These are phyloP conservation scores for Lordiphosa mommai DNA, from an alignment of 1,140 invertebrate genomes.

Conservation along the genomic window DNA sequence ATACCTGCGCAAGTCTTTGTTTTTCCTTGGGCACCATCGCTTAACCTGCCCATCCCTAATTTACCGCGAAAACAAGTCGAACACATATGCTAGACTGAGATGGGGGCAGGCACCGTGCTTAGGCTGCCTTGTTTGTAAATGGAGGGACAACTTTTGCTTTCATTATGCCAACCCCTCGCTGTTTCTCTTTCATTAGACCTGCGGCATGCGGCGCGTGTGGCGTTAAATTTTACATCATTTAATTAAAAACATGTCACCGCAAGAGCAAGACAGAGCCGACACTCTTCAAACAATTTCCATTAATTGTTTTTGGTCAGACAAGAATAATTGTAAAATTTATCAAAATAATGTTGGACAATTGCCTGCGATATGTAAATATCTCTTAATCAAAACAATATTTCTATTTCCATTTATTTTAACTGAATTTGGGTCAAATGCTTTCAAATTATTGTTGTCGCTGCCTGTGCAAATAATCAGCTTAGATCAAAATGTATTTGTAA, in stretches of 20 bases:
- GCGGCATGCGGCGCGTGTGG: constrained; percentile 36
- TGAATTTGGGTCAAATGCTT: constrained; percentile 36
- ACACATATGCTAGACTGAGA: neutral
- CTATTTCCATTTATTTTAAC: constrained; percentile 19
- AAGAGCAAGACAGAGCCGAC: neutral
- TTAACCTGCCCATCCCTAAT: too few relatives aligned
- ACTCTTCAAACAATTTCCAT: constrained; percentile 7
- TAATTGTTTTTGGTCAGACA: constrained; percentile 21
- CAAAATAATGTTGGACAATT: constrained; percentile 7
- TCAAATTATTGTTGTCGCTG: constrained; percentile 6
- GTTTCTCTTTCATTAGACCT: constrained; percentile 21
- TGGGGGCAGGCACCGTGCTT: constrained; percentile 9
- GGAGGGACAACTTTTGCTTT: constrained; percentile 16
- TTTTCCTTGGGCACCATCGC: too few relatives aligned
- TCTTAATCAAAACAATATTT: constrained; percentile 37
- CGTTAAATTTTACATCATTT: constrained; percentile 60
- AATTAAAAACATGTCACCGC: constrained; percentile 56
- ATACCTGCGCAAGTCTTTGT: too few relatives aligned
- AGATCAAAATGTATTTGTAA: constrained; percentile 49
- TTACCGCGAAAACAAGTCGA: neutral
- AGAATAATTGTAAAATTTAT: constrained; percentile 43
- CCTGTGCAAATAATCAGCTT: constrained; percentile 56
- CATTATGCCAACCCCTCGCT: neutral
- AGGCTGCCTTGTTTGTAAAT: constrained; percentile 23
- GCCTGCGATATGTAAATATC: neutral